Conservation (phyloP, 2,113 vertebrate species). For the Pantherophis guttatus region DNA sequence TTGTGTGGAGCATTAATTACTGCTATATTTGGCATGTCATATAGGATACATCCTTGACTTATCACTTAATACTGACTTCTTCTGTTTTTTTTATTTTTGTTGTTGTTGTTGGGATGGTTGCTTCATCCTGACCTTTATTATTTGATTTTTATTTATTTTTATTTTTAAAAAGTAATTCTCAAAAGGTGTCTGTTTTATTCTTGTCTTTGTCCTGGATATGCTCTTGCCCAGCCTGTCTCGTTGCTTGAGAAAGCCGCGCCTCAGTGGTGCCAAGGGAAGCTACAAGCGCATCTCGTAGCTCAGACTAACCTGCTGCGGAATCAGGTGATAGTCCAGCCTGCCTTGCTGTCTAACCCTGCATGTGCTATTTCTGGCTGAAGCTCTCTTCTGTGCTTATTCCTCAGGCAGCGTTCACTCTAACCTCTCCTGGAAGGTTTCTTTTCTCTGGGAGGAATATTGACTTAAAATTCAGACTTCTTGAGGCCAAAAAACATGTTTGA, state of each 20-base stretch:
- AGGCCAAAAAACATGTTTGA: background rate
- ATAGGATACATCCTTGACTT: constrained; percentile 55
- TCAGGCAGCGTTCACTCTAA: constrained; percentile 56
- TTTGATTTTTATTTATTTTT: constrained; percentile 45
- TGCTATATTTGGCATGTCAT: constrained; percentile 63
- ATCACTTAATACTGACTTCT: constrained; percentile 38
- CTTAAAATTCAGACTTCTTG: background rate
- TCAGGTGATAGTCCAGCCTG: constrained; percentile 85
- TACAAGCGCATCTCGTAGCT: constrained; percentile 96
- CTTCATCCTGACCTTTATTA: constrained; percentile 44
- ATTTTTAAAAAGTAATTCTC: constrained; percentile 21
- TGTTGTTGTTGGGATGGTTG: constrained; percentile 6
- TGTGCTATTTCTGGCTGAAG: constrained; percentile 62
- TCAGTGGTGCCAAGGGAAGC: constrained; percentile 98
- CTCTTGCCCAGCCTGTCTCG: constrained; percentile 83
- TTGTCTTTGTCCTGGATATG: constrained; percentile 56
- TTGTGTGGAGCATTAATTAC: constrained; percentile 54
- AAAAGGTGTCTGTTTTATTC: constrained; percentile 39
- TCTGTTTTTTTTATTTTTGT: constrained; percentile 26
- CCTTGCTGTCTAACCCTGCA: constrained; percentile 74
- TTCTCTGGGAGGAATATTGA: background rate
- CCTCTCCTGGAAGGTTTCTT: background rate
- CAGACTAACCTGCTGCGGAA: constrained; percentile 98
- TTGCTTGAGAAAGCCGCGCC: constrained; percentile 97
- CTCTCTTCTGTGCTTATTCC: constrained; percentile 37